Evolutionary conservation across 2,888 invertebrate species (phyloP).

Genomic region (Spisula subtruncata): DNA sequence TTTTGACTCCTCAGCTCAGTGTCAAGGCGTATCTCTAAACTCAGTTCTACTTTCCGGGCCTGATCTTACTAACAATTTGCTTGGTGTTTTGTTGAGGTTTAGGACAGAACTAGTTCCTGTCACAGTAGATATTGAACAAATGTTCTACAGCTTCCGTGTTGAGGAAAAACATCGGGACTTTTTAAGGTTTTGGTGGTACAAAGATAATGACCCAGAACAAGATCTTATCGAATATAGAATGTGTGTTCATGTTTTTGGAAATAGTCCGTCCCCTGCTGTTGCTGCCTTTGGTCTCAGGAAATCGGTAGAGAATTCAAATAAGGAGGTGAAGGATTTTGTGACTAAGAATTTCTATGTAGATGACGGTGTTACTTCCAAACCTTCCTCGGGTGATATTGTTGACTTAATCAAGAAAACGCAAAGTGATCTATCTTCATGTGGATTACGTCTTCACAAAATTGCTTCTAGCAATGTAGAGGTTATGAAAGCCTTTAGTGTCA

Average conservation of each 20-base stretch:
- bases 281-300: conserved; percentile 47
- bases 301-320: conserved; percentile 18
- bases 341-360: conserved; percentile 19
- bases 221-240: conserved; percentile 54
- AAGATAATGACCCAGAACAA: conserved; percentile 49
- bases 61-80: conserved; percentile 62
- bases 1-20: conserved; percentile 61
- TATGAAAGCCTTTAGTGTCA: neutral
- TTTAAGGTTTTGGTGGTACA: conserved; percentile 67
- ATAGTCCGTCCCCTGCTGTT: conserved; percentile 54
- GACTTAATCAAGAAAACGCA: neutral
- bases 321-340: conserved; percentile 30
- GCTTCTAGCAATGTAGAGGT: neutral
- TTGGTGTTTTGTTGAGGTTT: conserved; percentile 49
- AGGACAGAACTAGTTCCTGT: conserved; percentile 52
- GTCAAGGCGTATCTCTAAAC: conserved; percentile 29
- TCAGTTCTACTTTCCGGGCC: conserved; percentile 56
- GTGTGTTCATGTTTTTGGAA: conserved; percentile 51
- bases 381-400: neutral
- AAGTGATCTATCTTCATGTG: neutral
- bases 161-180: neutral
- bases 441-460: conserved; percentile 21
- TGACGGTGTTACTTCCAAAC: neutral
- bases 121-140: conserved; percentile 66
- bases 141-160: conserved; percentile 69